phyloP scores from a whole-genome alignment of 2,888 invertebrate species.

The Noctua fimbriata region DNA sequence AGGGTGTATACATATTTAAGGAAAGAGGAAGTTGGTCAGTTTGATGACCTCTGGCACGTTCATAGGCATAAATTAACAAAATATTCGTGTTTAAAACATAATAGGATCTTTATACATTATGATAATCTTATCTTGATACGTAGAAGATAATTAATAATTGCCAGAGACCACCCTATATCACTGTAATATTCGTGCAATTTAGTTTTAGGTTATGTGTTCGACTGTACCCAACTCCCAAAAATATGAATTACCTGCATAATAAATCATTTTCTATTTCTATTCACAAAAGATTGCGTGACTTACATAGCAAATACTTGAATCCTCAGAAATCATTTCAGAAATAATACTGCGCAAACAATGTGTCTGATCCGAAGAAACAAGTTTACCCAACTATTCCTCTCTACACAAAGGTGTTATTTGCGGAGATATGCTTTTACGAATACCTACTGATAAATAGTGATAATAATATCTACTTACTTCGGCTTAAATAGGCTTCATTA shows the following conservation, averaged over 20 bases:
- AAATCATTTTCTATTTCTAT: slow-evolving; percentile 20
- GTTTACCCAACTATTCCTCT: slow-evolving; percentile 68
- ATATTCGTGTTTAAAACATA: not conserved
- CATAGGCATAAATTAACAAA: not conserved
- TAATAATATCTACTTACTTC: slow-evolving; percentile 26
- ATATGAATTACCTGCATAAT: not conserved
- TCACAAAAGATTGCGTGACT: slow-evolving; percentile 33
- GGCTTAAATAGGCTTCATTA: slow-evolving; percentile 22
- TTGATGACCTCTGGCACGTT: not conserved
- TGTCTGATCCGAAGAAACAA: slow-evolving; percentile 62
- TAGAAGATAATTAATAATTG: not conserved
- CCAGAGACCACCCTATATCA: not conserved
- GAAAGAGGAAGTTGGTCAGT: not conserved
- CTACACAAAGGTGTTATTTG: slow-evolving; percentile 63
- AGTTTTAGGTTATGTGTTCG: not conserved
- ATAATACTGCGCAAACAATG: slow-evolving; percentile 65
- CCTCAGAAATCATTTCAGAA: slow-evolving; percentile 54
- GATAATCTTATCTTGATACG: not conserved
- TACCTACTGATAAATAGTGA: slow-evolving; percentile 43
- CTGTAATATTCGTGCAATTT: not conserved
- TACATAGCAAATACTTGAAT: slow-evolving; percentile 37
- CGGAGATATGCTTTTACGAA: slow-evolving; percentile 60
- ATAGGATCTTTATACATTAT: not conserved
- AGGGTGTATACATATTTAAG: not conserved
- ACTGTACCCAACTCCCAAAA: not conserved